Conservation (phyloP, 92 coral and sea anemone species). For the Actinostola sp. region DNA sequence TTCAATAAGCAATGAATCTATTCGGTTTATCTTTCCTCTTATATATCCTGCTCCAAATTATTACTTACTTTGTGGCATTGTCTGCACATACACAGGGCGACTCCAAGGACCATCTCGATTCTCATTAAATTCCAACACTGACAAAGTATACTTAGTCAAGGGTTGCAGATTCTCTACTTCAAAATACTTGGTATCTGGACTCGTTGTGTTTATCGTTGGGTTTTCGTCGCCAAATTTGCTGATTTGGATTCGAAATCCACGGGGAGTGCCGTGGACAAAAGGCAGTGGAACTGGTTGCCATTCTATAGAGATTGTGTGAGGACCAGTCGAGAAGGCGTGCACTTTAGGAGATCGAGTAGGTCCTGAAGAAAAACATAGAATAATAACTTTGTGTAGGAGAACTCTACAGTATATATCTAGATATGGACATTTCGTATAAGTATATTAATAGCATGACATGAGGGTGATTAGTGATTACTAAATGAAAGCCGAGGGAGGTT, state of each 20-base stretch:
- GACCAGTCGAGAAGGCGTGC: conserved; percentile 26
- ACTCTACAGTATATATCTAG: no score
- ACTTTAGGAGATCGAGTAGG: conserved; percentile 38
- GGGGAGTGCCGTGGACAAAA: conserved; percentile 36
- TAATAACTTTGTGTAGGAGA: no score
- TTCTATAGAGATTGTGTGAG: conserved; percentile 26
- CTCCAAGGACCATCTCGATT: conserved; percentile 53
- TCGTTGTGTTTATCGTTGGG: background rate
- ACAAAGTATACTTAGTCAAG: conserved; percentile 42
- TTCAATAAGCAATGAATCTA: no score
- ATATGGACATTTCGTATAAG: no score
- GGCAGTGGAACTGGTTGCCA: conserved; percentile 49
- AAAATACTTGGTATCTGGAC: background rate
- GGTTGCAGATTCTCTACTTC: conserved; percentile 47
- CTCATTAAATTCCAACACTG: conserved; percentile 43
- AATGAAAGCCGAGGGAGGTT: no score
- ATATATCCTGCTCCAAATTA: no score
- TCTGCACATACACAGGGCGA: conserved; percentile 18
- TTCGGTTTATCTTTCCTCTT: no score
- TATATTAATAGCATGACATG: no score
- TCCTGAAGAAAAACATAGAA: background rate
- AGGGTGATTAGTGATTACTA: no score
- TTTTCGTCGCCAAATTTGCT: background rate
- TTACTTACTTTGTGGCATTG: conserved; percentile 41
- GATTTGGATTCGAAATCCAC: conserved; percentile 26